A percentile compares a stretch with the other conserved stretches of the same genome.
Conservation (phyloP, 2,797 vertebrate species). For the Pangasius krempfi region DNA sequence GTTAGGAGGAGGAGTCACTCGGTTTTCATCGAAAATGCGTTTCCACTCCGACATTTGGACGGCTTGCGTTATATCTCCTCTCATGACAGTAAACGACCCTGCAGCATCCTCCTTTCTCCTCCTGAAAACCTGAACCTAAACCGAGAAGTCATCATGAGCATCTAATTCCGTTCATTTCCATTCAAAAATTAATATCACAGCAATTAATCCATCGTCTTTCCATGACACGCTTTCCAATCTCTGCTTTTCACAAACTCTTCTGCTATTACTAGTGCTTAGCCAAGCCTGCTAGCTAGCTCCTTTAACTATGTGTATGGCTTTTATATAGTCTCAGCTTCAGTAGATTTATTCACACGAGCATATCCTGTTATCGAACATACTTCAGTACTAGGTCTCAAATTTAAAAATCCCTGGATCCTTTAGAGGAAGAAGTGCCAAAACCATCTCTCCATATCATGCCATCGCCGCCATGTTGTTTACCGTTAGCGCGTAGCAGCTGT, state of each 20-base stretch:
- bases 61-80: not conserved
- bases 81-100: not conserved
- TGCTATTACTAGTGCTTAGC: not conserved
- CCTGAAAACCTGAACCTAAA: not conserved
- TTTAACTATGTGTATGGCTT: not conserved
- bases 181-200: not conserved
- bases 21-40: conserved; percentile 66
- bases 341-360: not conserved
- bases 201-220: not conserved
- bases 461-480: conserved; percentile 59
- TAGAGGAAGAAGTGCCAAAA: not conserved
- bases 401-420: not conserved
- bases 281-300: not conserved
- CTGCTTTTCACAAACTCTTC: conserved; percentile 10
- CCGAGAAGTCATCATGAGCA: not conserved
- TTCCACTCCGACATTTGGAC: conserved; percentile 74
- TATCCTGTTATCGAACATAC: not conserved
- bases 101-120: not conserved
- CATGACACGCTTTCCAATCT: not conserved
- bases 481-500: conserved; percentile 65
- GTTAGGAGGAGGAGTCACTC: conserved; percentile 73
- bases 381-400: not conserved
- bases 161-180: not conserved
- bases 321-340: not conserved
- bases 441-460: not conserved